A percentile compares a stretch with the other conserved stretches of the same genome.
phyloP scores from a whole-genome alignment of 2,888 invertebrate genomes.

The Synergus gifuensis region DNA sequence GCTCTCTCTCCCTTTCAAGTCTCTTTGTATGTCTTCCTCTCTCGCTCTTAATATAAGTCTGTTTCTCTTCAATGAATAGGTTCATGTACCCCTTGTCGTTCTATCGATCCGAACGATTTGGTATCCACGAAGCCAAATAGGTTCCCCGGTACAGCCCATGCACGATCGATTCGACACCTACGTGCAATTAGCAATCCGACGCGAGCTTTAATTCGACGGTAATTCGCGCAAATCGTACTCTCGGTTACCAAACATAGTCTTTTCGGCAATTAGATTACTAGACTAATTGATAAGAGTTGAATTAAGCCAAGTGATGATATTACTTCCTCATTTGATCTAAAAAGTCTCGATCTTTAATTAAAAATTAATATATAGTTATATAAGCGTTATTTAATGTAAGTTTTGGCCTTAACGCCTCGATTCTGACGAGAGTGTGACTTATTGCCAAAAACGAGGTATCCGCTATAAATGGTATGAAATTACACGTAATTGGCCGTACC shows the following conservation, averaged over 20 bases:
- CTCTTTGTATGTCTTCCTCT: conserved; percentile 1
- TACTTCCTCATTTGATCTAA: background rate
- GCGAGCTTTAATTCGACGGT: conserved; percentile 69
- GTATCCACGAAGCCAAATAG: conserved; percentile 54
- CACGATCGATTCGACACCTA: conserved; percentile 58
- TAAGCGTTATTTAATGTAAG: conserved; percentile 21
- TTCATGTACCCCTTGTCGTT: conserved; percentile 37
- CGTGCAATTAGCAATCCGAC: conserved; percentile 61
- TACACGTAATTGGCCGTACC: conserved; percentile 65
- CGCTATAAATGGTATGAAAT: conserved; percentile 68
- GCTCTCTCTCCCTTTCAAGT: background rate
- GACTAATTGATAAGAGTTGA: conserved; percentile 12
- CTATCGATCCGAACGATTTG: conserved; percentile 55
- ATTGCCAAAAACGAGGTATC: conserved; percentile 61
- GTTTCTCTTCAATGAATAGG: conserved; percentile 33
- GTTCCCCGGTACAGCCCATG: conserved; percentile 51
- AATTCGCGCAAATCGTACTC: conserved; percentile 69
- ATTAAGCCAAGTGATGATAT: background rate
- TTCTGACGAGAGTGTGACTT: conserved; percentile 56
- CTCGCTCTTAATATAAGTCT: conserved; percentile 10
- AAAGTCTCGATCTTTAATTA: background rate
- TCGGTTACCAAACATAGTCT: conserved; percentile 49
- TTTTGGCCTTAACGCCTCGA: conserved; percentile 38
- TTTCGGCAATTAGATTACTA: conserved; percentile 26
- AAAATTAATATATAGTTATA: background rate